Base-by-base conservation (phyloP, 1,140 invertebrate species). In the Leptopilina boulardi region DNA sequence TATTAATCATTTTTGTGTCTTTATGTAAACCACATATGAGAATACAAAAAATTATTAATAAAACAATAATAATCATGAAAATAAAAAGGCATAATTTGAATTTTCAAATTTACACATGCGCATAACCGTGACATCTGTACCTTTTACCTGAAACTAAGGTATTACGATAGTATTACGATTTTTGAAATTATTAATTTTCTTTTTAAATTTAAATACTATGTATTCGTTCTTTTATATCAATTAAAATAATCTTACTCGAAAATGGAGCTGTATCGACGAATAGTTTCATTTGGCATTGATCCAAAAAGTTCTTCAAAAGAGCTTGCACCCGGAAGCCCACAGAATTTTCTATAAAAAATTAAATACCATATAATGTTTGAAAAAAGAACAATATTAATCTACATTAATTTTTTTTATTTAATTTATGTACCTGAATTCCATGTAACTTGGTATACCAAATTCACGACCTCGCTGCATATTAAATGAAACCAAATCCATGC, bases 391-490 rank as follows among this genome's bases (percentile, higher is more conserved):
- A 2, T 34, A 19, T 73, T n/a, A 21, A 26, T 0, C 1, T 2
- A 0, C 74, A 47, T 42, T n/a, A n/a, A n/a, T n/a, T n/a, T 15
- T 42, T 54, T 71, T 6, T 0, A 44, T 56, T 59, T 3, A 18
- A 54, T 23, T 41, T 1, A 74, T 73, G 74, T 84, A 93, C 91
- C 94, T 92, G 90, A 95, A 98, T 88, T 97, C 96, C 95, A 97
- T 97, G 87, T 98, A 98, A 51, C 96, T 96, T 42, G 97, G 97
- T 75, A 99, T 92, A 77, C 97, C 97, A 86, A 98, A 97, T 87
- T 98, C 97, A 78, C 97, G 93, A 38, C 96, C 97, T 86, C 98
- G 93, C 89, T 98, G 97, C 94, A 98, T 97, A 87, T 99, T 99
- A 85, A 98, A 97, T 1, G 97, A 97, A 3, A 98, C 97, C 80